Evolutionary conservation across 2,797 vertebrate genomes (phyloP).

Genomic region (Falco naumanni): DNA sequence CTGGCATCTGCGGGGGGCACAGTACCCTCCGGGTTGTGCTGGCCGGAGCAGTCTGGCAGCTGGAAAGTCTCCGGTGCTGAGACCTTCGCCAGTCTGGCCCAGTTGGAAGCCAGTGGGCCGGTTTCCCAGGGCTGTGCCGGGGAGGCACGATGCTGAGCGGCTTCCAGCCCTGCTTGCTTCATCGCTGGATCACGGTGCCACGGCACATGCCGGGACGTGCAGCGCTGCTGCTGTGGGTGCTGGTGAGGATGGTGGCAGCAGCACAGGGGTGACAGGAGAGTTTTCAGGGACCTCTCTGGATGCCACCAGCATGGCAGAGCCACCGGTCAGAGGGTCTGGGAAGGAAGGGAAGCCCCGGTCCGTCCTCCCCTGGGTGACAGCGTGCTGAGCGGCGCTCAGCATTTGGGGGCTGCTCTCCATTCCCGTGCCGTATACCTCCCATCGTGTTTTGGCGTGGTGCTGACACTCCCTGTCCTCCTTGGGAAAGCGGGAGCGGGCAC

Average conservation of each 20-base stretch:
- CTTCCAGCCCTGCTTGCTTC: conserved; percentile 3
- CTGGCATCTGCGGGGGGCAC: rapidly evolving
- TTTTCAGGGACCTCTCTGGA: background rate
- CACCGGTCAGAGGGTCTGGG: background rate
- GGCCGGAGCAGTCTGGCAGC: rapidly evolving
- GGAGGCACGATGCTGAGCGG: rapidly evolving
- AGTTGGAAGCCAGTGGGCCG: background rate
- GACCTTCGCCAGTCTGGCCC: background rate
- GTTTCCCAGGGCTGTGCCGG: rapidly evolving
- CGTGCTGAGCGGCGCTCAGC: background rate
- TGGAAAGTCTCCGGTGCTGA: background rate
- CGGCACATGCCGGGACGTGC: background rate
- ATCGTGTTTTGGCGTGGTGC: rapidly evolving
- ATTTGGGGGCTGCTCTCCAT: rapidly evolving
- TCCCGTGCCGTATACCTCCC: rapidly evolving
- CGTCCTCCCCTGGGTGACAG: background rate
- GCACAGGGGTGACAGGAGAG: rapidly evolving
- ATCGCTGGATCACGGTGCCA: rapidly evolving
- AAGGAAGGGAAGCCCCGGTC: background rate
- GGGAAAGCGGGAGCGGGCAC: rapidly evolving
- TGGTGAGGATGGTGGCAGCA: rapidly evolving
- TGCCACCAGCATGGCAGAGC: background rate
- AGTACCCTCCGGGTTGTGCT: background rate
- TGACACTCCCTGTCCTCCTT: rapidly evolving
- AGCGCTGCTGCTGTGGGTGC: rapidly evolving